Base-by-base conservation (phyloP, 2,113 vertebrate species). In the Rattus rattus region DNA sequence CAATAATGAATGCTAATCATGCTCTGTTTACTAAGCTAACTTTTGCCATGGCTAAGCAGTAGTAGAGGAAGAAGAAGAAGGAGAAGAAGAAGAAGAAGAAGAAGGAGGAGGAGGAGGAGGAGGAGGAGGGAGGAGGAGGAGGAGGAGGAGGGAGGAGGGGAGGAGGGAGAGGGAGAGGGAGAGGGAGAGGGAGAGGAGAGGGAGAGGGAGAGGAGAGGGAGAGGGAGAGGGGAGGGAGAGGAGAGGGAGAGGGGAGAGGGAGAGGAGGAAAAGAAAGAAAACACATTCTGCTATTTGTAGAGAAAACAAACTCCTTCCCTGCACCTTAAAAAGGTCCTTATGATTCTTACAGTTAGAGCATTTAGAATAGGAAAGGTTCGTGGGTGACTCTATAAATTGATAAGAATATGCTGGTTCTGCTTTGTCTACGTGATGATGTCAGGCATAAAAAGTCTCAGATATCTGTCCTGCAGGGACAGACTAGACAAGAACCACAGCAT, bases 1-100 rank as follows among this genome's bases (percentile, higher is more conserved):
- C 69, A 67, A 14, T 79, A 63, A 85, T 67, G 65, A 12, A 28
- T 2, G 28, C 14, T 4, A 52, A 49, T 76, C 28, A 72, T 39
- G 73, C 54, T 63, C 14, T 30, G 61, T 73, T 79, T 88, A 30
- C 33, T 80, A 96, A 63, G 94, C 39, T 3, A 84, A 93, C 63
- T 91, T 36, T 69, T 56, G 39, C 19, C 7, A 28, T 47, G 63
- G 7, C 70, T 54, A 61, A 93, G 14, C 2, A 69, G 59, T 70
- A 39, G 54, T n/a, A 70, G 39, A 81, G 12, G 28, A 80, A 79
- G 80, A 59, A 1, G 16, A 4, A 19, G 6, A 4, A n/a, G 16
- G 2, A 8, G 8, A 65, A 8, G 22, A 5, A 52, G 16, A 4
- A 19, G 6, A 4, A n/a, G 16, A 4, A 8, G 8, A 65, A 8